Base-by-base conservation (phyloP, 2,113 vertebrate genomes). In the Psilopsiagon aurifrons region DNA sequence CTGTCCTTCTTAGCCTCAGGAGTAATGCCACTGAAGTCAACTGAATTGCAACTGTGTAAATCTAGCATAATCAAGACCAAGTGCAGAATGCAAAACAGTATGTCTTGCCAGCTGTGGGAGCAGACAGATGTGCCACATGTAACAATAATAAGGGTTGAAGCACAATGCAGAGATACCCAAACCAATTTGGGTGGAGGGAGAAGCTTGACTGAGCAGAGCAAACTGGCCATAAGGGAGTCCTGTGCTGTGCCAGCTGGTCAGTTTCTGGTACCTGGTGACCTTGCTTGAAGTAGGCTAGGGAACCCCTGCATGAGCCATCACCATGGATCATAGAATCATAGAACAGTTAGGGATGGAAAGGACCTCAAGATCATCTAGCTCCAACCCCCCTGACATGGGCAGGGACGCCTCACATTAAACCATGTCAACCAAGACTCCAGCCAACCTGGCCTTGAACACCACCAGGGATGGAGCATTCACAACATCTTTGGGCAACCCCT, bases 241-340 rank as follows among this genome's bases (percentile, higher is more conserved):
- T 19, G 29, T 23, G 11, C 52, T 13, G 0, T 0, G 0, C 46
- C 2, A 14, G 41, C 64, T 15, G 43, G 29, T 54, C 4, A 2
- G 3, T 13, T 49, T 4, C 81, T 92, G 66, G 25, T 12, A 0
- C 60, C 39, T 2, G 0, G 17, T 18, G 68, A 49, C 62, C 27
- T 49, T 23, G 35, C 24, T 29, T 20, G 83, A 51, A 69, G 59
- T 24, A 29, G 46, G 49, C 44, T 76, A 75, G 31, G 44, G n/a
- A 2, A 24, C 54, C n/a, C 29, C 37, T 41, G 28, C 15, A 18
- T 2, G 2, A 77, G 41, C 17, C 28, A 25, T n/a, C 33, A 49
- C 22, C 7, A 7, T 2, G 33, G 37, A 27, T 23, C 55, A 59
- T 59, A 23, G 57, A 59, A n/a, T 59, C 57, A 15, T 35, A 59